Evolutionary conservation across 2,888 invertebrate species (phyloP).

Genomic region (Andrena dorsata): DNA sequence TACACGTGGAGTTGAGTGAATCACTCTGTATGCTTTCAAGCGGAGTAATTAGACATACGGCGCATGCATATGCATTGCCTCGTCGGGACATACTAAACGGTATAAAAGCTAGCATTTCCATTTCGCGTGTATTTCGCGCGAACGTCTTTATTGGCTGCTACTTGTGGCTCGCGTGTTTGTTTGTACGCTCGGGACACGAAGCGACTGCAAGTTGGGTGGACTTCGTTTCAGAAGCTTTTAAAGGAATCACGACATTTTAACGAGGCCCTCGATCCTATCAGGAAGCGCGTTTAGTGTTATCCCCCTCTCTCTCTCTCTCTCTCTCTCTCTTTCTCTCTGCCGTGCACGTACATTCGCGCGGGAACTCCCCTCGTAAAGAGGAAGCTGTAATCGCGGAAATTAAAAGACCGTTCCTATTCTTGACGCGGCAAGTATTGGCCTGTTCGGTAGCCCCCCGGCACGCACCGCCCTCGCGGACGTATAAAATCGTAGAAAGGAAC

Average conservation of each 20-base stretch:
- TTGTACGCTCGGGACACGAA: not conserved
- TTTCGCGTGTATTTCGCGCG: conserved; percentile 25
- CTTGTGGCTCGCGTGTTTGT: conserved; percentile 18
- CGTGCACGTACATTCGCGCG: not conserved
- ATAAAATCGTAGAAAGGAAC: not conserved
- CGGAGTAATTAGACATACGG: conserved; percentile 8
- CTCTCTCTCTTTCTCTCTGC: not conserved
- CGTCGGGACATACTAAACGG: conserved; percentile 44
- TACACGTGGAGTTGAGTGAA: conserved; percentile 4
- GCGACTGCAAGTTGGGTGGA: not conserved
- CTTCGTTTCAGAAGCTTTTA: conserved; percentile 13
- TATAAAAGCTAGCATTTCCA: conserved; percentile 32
- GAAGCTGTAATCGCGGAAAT: conserved; percentile 39
- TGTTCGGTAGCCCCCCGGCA: conserved; percentile 21
- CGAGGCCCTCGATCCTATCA: conserved; percentile 38
- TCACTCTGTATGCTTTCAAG: not conserved
- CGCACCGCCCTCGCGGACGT: conserved; percentile 24
- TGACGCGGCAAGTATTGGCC: conserved; percentile 21
- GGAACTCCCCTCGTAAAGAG: conserved; percentile 36
- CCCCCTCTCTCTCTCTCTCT: too few relatives aligned
- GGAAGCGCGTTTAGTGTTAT: conserved; percentile 31
- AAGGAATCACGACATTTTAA: conserved; percentile 39
- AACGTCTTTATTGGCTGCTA: conserved; percentile 18
- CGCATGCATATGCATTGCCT: conserved; percentile 28
- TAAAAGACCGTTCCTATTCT: conserved; percentile 45